Base-by-base conservation (phyloP, 2,888 invertebrate species). In the Hypercompe scribonia region DNA sequence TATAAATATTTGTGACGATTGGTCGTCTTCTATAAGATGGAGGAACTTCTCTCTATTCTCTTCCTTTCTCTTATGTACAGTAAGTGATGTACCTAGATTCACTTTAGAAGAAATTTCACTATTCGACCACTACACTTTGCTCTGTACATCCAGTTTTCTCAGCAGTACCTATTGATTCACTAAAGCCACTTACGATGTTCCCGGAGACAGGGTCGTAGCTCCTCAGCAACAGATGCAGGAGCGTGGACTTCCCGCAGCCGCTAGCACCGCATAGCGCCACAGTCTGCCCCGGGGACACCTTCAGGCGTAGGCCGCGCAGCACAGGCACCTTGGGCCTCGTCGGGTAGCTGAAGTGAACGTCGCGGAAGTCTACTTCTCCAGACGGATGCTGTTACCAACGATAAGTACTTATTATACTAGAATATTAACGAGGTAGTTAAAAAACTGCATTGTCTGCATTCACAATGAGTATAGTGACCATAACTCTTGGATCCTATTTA, bases 201-300 rank as follows among this genome's bases (percentile, higher is more conserved):
- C 97, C 97, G 0, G 87, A 93, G 33, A 93, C 94, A 73, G 98
- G 97, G 89, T 98, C 98, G 87, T 98, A 98, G 86, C 97, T 97
- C 75, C 98, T 94, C 90, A 98, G 96, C 72, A 98, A 91, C 39
- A 98, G 91, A 78, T 98, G 97, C 83, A 98, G 96, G 70, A 97
- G 96, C 0, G 98, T 98, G 10, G 97, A 97, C 92, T 98, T 98
- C 7, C 98, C 98, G 86, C 98, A 98, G 24, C 98, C 98, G 76
- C 97, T 97, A 50, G 97, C 96, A 1, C 96, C 97, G 72, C 21
- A 97, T 97, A 98, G 92, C 2, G 97, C 98, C 0, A 98, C 96
- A 68, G 97, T 97, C 81, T 96, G 83, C 0, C 97, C 97, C 8
- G 97, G 96, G 34, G 94, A 91, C 50, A 98, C 96, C 68, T 95